phyloP scores from a whole-genome alignment of 2,113 vertebrate species.

The Laticauda laticaudata region DNA sequence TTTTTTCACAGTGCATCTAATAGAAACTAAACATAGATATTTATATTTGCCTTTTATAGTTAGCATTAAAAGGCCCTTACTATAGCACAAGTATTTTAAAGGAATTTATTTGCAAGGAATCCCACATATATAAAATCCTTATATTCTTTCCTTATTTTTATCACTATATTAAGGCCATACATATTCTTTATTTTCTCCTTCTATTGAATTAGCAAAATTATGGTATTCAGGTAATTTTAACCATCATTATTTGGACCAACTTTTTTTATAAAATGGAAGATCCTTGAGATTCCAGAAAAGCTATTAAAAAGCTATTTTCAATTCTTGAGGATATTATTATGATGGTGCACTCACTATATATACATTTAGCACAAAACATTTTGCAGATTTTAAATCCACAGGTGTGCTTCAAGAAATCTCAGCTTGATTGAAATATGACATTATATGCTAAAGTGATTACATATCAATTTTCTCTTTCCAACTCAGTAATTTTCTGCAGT shows the following conservation, averaged over 20 bases:
- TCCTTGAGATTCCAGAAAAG: not conserved
- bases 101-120: not conserved
- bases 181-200: not conserved
- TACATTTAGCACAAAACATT: not conserved
- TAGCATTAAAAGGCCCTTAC: not conserved
- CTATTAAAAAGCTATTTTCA: not conserved
- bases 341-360: not conserved
- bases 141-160: not conserved
- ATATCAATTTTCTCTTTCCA: not conserved
- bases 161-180: not conserved
- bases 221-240: not conserved
- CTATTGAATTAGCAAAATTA: not conserved
- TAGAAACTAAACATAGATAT: constrained; percentile 47
- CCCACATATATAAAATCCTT: not conserved
- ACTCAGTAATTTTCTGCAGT: not conserved
- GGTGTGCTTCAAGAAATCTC: not conserved
- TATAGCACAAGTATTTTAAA: not conserved
- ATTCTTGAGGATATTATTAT: not conserved
- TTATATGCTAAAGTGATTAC: not conserved
- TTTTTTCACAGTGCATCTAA: constrained; percentile 39
- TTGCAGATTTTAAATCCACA: not conserved
- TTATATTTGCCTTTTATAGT: not conserved
- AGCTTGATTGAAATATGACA: not conserved
- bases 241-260: not conserved
- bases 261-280: not conserved